phyloP scores from a whole-genome alignment of 2,113 vertebrate genomes.

The Cyrtonyx montezumae region DNA sequence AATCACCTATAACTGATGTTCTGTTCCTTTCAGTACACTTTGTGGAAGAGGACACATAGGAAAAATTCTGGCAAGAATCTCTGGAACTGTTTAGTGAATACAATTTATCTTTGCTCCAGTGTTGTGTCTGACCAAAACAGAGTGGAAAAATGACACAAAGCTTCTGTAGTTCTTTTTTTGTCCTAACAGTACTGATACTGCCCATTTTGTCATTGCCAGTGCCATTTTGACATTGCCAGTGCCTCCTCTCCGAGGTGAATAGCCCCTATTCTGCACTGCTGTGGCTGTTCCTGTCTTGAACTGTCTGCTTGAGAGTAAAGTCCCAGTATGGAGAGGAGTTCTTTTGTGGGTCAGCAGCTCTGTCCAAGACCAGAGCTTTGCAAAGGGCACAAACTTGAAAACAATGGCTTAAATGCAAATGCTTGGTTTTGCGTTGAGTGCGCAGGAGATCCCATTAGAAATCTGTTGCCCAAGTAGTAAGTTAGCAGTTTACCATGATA shows the following conservation, averaged over 20 bases:
- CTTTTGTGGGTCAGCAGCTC: neutral
- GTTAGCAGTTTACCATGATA: neutral
- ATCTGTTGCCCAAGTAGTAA: neutral
- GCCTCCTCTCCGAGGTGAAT: neutral
- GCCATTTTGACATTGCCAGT: neutral
- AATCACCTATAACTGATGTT: neutral
- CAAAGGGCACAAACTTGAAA: neutral
- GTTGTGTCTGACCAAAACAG: neutral
- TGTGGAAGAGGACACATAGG: neutral
- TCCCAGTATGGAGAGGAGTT: accelerated
- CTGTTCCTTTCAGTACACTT: neutral
- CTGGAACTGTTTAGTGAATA: neutral
- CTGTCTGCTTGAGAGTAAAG: neutral
- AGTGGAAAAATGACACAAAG: neutral
- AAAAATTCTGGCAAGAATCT: neutral
- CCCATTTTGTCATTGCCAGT: neutral
- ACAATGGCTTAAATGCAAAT: neutral
- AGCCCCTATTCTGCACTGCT: neutral
- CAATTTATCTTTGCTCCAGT: neutral
- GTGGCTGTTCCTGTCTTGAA: neutral
- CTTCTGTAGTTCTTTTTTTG: neutral
- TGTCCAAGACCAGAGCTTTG: neutral
- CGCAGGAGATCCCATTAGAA: neutral
- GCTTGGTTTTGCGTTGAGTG: neutral
- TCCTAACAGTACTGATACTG: neutral